Percentiles rank a stretch among this genome's conserved stretches.
These are phyloP conservation scores for Synergus gifuensis DNA, from an alignment of 2,888 invertebrate genomes.

Conservation along the genomic window DNA sequence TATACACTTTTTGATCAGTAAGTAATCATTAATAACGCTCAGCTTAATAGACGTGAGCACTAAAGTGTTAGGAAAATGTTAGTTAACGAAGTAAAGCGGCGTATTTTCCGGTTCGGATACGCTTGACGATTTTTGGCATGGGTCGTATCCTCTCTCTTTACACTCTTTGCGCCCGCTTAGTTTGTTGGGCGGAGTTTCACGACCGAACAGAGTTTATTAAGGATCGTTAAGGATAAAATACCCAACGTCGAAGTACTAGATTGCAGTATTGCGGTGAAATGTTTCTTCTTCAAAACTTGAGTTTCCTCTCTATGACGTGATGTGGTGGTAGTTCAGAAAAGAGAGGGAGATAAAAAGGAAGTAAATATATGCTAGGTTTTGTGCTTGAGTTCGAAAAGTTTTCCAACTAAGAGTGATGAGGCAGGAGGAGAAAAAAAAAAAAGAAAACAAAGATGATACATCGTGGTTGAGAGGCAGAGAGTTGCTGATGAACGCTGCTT, in stretches of 20 bases:
- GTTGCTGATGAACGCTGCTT: constrained; percentile 35
- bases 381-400: constrained; percentile 46
- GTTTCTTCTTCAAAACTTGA: constrained; percentile 20
- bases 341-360: constrained; percentile 13
- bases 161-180: constrained; percentile 1
- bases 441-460: constrained; percentile 30
- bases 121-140: constrained; percentile 9
- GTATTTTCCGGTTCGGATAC: constrained; percentile 1
- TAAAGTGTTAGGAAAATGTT: neutral
- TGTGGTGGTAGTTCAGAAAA: neutral
- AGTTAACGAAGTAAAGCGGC: constrained; percentile 9
- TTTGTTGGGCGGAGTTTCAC: neutral
- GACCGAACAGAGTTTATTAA: constrained; percentile 20
- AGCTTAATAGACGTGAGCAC: neutral
- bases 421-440: constrained; percentile 39
- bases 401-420: constrained; percentile 53
- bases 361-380: constrained; percentile 14
- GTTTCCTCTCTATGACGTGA: constrained; percentile 22
- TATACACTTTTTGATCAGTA: neutral
- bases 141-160: neutral
- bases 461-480: constrained; percentile 26
- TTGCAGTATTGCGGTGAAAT: neutral
- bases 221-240: constrained; percentile 27
- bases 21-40: neutral
- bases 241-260: constrained; percentile 10